These are phyloP conservation scores for Dasyprocta punctata DNA, from an alignment of 2,113 vertebrate genomes.

Conservation along the genomic window DNA sequence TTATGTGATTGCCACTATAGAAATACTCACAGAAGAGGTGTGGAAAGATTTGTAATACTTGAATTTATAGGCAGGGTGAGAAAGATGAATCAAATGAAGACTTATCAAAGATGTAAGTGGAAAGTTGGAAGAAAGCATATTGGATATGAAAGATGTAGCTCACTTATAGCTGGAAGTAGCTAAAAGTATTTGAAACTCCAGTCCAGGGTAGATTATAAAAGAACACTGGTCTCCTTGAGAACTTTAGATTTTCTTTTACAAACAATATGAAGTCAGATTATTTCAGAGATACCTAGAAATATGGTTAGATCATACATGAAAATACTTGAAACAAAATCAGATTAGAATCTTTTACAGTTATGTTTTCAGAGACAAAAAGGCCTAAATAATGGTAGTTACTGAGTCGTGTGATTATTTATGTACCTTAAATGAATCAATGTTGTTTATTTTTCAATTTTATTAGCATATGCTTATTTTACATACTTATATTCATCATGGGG, in stretches of 20 bases:
- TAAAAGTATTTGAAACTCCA: neutral
- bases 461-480: neutral
- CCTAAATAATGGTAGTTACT: neutral
- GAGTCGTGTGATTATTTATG: neutral
- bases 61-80: neutral
- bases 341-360: neutral
- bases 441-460: neutral
- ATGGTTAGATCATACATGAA: neutral
- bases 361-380: neutral
- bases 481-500: neutral
- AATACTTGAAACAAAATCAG: neutral
- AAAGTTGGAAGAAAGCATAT: neutral
- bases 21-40: neutral
- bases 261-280: neutral
- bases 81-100: neutral
- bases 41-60: neutral
- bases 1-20: neutral
- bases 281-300: neutral
- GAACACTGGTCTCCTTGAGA: neutral
- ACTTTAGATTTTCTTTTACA: neutral
- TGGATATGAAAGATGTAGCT: neutral
- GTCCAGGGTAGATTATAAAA: neutral
- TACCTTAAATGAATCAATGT: neutral
- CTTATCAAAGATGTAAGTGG: neutral
- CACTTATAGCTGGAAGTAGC: neutral